Percentiles rank a stretch among this genome's conserved stretches.
phyloP scores from a whole-genome alignment of 2,113 vertebrate genomes.

The Gymnogyps californianus region DNA sequence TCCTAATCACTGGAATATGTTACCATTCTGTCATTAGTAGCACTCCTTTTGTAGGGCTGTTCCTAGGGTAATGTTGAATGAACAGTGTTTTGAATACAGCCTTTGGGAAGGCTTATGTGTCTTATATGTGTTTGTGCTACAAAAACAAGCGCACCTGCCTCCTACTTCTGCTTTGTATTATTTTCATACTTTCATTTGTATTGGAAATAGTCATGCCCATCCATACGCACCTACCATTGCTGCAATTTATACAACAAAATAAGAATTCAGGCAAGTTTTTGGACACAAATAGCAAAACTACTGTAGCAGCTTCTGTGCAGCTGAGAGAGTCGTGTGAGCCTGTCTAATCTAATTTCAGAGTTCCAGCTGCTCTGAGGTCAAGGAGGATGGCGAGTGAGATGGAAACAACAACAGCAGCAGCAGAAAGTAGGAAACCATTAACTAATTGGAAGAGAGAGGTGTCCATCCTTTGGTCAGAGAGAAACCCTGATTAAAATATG shows the following conservation, averaged over 20 bases:
- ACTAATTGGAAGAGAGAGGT: conserved; percentile 49
- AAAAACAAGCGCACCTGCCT: background rate
- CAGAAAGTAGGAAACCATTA: conserved; percentile 49
- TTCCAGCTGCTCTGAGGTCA: conserved; percentile 40
- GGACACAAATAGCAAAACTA: background rate
- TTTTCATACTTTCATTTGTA: background rate
- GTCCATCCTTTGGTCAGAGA: background rate
- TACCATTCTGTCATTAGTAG: background rate
- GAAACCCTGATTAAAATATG: conserved; percentile 11
- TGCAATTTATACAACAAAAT: background rate
- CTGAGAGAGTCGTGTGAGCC: background rate
- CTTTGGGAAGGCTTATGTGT: background rate
- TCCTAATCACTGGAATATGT: background rate
- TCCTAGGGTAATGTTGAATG: background rate
- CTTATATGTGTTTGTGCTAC: background rate
- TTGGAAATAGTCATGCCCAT: background rate
- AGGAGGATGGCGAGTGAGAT: background rate
- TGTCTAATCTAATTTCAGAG: conserved; percentile 47
- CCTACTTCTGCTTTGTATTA: background rate
- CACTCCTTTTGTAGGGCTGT: background rate
- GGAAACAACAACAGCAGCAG: conserved; percentile 3
- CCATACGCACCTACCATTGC: background rate
- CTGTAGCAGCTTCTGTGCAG: background rate
- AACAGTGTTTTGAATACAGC: background rate
- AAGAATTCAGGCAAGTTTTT: background rate